Evolutionary conservation across 2,888 invertebrate species (phyloP).

Genomic region (Eumerus sabulonum): DNA sequence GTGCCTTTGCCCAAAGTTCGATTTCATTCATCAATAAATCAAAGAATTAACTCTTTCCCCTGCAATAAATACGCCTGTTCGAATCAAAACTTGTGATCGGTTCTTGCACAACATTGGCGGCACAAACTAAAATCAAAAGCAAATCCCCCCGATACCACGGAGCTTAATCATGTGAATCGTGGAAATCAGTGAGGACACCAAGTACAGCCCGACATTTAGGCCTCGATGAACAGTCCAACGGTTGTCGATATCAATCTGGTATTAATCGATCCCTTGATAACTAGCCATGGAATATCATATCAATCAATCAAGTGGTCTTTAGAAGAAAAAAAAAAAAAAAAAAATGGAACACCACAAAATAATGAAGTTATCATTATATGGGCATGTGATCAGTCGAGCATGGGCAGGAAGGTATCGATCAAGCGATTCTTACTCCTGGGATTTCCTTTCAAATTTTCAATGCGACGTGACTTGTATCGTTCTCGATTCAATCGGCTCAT

Average conservation of each 20-base stretch:
- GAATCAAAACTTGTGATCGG: conserved; percentile 21
- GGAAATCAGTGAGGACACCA: conserved; percentile 5
- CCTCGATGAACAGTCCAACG: conserved; percentile 4
- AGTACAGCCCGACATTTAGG: background rate
- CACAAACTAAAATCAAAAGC: conserved; percentile 33
- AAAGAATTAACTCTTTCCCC: background rate
- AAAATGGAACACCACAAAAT: no score
- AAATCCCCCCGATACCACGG: background rate
- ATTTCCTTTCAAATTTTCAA: background rate
- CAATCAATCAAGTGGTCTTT: conserved; percentile 43
- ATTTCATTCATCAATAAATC: conserved; percentile 31
- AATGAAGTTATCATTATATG: no score
- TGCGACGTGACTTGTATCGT: background rate
- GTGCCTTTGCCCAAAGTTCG: conserved; percentile 6
- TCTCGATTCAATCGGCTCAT: background rate
- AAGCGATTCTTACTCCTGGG: no score
- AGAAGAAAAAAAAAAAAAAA: no score
- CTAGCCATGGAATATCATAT: conserved; percentile 9
- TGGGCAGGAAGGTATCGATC: no score
- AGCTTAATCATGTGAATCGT: conserved; percentile 54
- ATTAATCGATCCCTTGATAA: conserved; percentile 40
- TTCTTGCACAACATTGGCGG: conserved; percentile 3
- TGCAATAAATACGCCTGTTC: conserved; percentile 2
- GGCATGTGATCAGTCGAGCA: no score
- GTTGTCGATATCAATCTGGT: conserved; percentile 23